These are phyloP conservation scores for Chascanopsetta lugubris DNA, from an alignment of 2,113 vertebrate species.

Conservation along the genomic window DNA sequence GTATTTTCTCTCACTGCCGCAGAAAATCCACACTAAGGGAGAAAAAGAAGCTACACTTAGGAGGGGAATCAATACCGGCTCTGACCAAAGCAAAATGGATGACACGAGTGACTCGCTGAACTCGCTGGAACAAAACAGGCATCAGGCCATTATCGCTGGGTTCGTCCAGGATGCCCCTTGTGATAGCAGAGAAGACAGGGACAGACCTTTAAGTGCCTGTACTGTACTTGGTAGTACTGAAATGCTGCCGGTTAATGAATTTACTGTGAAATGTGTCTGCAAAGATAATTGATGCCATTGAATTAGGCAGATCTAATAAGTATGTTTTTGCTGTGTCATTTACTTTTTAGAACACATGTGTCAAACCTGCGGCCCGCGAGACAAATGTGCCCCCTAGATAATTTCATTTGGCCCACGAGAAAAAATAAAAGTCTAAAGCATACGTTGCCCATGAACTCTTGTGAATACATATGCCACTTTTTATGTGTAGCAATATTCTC, in stretches of 20 bases:
- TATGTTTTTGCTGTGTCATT: too few species aligned
- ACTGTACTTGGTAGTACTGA: background rate
- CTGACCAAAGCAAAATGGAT: conserved; percentile 65
- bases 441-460: too few species aligned
- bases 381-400: too few species aligned
- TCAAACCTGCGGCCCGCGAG: too few species aligned
- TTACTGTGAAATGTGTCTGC: background rate
- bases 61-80: conserved; percentile 58
- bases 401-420: too few species aligned
- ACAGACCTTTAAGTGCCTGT: conserved; percentile 19
- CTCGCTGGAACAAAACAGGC: conserved; percentile 71
- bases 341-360: too few species aligned
- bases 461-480: too few species aligned
- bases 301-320: conserved; percentile 5
- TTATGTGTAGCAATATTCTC: too few species aligned
- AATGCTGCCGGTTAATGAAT: background rate
- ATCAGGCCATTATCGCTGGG: conserved; percentile 60
- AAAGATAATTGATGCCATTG: background rate
- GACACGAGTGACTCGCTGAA: conserved; percentile 63
- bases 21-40: conserved; percentile 52
- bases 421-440: too few species aligned
- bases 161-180: conserved; percentile 35
- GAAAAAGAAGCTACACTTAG: conserved; percentile 64
- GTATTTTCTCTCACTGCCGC: conserved; percentile 39
- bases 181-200: conserved; percentile 34